Conservation (phyloP, 2,797 vertebrate species). For the Podarcis lilfordi region DNA sequence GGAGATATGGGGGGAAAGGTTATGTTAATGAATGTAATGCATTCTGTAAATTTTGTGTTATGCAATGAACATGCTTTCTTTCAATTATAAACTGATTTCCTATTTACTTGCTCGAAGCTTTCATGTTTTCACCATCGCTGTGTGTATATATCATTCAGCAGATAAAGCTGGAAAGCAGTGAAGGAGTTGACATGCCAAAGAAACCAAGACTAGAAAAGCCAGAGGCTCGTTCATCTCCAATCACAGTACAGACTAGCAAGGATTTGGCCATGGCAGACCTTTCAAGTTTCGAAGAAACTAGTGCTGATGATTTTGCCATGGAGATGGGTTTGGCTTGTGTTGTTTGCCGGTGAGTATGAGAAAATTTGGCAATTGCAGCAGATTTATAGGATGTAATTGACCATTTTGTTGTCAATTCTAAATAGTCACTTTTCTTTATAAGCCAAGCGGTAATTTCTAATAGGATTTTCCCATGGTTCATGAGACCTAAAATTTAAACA, state of each 20-base stretch:
- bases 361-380: not conserved
- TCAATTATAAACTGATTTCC: not conserved
- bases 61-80: not conserved
- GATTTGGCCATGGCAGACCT: slow-evolving; percentile 90
- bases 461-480: not conserved
- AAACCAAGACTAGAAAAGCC: slow-evolving; percentile 92
- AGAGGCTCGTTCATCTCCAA: slow-evolving; percentile 89
- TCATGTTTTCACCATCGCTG: not conserved
- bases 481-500: not conserved
- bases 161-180: slow-evolving; percentile 86
- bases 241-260: slow-evolving; percentile 90
- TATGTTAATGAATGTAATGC: not conserved
- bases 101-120: not conserved
- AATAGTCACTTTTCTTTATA: not conserved
- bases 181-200: slow-evolving; percentile 88
- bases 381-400: not conserved
- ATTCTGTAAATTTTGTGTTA: not conserved
- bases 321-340: slow-evolving; percentile 98
- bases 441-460: not conserved
- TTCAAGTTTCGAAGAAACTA: slow-evolving; percentile 94
- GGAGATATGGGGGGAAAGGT: not conserved
- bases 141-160: slow-evolving; percentile 63
- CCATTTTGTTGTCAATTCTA: not conserved
- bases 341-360: slow-evolving; percentile 88
- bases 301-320: slow-evolving; percentile 98